Base-by-base conservation (phyloP, 30 jellyfish, hydroid and myxozoan genomes). In the Aurelia coerulea region DNA sequence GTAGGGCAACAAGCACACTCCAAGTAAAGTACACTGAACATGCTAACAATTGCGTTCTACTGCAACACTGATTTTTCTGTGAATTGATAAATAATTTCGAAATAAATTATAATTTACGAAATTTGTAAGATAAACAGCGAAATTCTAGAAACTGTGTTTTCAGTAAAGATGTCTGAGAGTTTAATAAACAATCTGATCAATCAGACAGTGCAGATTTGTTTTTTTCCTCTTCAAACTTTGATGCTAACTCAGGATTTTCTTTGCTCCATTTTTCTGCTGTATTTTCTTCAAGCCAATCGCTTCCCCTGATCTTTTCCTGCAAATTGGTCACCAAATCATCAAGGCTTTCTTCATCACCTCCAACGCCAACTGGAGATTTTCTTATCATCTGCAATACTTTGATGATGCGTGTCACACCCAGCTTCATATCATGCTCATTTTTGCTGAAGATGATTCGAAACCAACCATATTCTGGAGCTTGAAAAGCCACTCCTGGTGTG, bases 181-280 rank as follows among this genome's bases (percentile, higher is more conserved):
- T 7, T 9, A 9, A 46, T 42, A 7, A 42, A 42, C 11, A 42
- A 4, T 46, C 14, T 14, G 8, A 46, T 46, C 56, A 46, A 46
- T 46, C 56, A 1, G 6, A 4, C 15, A 46, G 56, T 46, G 1
- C 15, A 46, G 15, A 46, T 7, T 6, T 46, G 56, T 6, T 13
- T 32, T 62, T 77, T 60, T 34, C 78, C 11, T 90, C 68, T 18
- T 37, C 39, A 75, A 66, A 91, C 63, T 85, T 64, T 23, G 64
- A 31, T 0, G 98, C 98, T n/a, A 85, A 77, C 18, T 79, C 87
- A 1, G 98, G 98, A 68, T 91, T 86, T 64, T 91, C 96, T 51
- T 80, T 79, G 29, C 46, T 81, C 98, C 98, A 91, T 33, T 86
- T 85, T 60, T 91, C 98, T 17, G 97, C 98, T 29, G 98, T 84